phyloP scores from a whole-genome alignment of 2,888 invertebrate genomes.

The Eulithis prunata region DNA sequence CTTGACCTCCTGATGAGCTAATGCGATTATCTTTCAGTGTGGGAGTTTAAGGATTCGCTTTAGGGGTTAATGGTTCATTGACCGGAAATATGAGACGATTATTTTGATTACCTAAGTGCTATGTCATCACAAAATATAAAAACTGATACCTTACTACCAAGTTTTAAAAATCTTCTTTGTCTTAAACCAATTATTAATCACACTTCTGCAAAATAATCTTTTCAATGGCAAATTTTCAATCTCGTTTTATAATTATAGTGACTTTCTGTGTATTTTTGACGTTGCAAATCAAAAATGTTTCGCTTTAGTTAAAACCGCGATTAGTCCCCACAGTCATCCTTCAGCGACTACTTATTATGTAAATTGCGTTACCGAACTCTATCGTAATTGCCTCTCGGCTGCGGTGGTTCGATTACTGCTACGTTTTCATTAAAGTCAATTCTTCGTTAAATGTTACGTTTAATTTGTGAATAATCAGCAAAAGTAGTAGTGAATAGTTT shows the following conservation, averaged over 20 bases:
- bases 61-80: neutral
- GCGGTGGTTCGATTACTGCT: conserved; percentile 11
- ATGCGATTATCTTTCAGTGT: conserved; percentile 4
- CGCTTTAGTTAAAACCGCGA: too few relatives aligned
- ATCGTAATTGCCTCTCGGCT: conserved; percentile 11
- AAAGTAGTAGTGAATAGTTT: too few relatives aligned
- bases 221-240: too few relatives aligned
- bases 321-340: neutral
- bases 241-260: too few relatives aligned
- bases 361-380: conserved; percentile 6
- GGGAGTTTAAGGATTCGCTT: neutral
- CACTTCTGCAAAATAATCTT: too few relatives aligned
- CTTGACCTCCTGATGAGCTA: neutral
- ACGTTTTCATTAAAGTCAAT: conserved; percentile 23
- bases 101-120: too few relatives aligned
- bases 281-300: too few relatives aligned
- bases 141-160: too few relatives aligned
- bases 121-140: too few relatives aligned
- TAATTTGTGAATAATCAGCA: neutral
- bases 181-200: too few relatives aligned
- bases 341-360: conserved; percentile 5
- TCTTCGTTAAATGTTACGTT: conserved; percentile 14
- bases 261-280: too few relatives aligned
- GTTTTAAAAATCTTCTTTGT: too few relatives aligned
- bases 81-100: neutral